phyloP scores from a whole-genome alignment of 2,888 invertebrate species.

The Limnephilus auricula region DNA sequence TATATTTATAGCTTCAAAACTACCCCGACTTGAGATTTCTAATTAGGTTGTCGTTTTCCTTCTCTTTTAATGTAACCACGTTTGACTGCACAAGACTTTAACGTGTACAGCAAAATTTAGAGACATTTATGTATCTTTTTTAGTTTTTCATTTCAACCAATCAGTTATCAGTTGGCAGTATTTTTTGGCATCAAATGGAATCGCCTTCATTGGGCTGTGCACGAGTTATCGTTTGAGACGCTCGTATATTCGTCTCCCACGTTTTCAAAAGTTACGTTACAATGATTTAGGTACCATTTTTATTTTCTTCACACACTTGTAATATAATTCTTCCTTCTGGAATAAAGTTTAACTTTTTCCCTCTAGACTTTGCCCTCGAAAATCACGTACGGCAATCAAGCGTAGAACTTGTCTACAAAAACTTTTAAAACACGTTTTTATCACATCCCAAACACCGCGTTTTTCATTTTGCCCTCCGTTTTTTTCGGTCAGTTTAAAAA shows the following conservation, averaged over 20 bases:
- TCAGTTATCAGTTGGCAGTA: background rate
- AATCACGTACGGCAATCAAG: background rate
- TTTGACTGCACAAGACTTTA: too few relatives aligned
- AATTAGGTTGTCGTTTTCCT: background rate
- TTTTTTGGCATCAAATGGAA: background rate
- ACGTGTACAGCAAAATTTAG: too few relatives aligned
- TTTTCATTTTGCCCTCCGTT: background rate
- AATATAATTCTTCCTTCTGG: background rate
- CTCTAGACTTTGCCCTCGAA: background rate
- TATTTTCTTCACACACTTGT: background rate
- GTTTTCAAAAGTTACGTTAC: background rate
- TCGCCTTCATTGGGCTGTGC: background rate
- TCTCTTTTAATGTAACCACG: background rate
- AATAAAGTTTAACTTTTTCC: background rate
- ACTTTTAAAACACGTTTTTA: background rate
- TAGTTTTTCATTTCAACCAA: background rate
- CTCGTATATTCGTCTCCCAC: background rate
- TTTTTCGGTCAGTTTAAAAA: conserved; percentile 27
- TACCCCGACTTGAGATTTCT: background rate
- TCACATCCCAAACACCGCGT: background rate
- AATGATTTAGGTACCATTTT: background rate
- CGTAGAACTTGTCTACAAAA: background rate
- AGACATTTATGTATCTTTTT: background rate
- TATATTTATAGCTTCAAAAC: background rate
- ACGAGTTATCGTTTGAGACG: background rate